These are phyloP conservation scores for Panagrolaimus sp. DNA, from an alignment of 1,140 invertebrate species.

Conservation along the genomic window DNA sequence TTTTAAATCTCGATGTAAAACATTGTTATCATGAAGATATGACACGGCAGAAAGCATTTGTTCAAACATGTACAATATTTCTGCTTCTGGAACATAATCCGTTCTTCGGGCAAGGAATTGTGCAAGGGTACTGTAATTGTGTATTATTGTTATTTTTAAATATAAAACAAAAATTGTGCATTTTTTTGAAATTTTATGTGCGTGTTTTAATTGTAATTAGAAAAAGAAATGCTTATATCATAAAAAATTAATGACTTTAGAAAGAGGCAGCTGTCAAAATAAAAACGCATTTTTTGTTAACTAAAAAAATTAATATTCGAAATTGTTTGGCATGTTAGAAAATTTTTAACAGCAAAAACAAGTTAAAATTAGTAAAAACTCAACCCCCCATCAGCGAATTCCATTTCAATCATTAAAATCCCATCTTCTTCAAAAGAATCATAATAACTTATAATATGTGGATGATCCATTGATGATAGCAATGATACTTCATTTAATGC, in stretches of 20 bases:
- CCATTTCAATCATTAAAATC: slow-evolving; percentile 73
- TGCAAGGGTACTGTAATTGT: slow-evolving; percentile 70
- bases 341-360: too few species aligned
- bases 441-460: slow-evolving; percentile 71
- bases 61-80: slow-evolving; percentile 67
- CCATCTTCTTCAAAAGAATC: slow-evolving; percentile 72
- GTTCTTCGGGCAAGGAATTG: slow-evolving; percentile 65
- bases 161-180: slow-evolving; percentile 53
- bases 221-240: too few species aligned
- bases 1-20: slow-evolving; percentile 73
- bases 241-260: too few species aligned
- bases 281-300: too few species aligned
- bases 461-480: slow-evolving; percentile 69
- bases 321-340: too few species aligned
- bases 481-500: slow-evolving; percentile 72
- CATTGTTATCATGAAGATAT: slow-evolving; percentile 70
- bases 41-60: slow-evolving; percentile 69
- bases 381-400: slow-evolving; percentile 70
- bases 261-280: too few species aligned
- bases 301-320: too few species aligned
- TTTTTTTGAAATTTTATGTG: slow-evolving; percentile 3
- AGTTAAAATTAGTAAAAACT: too few species aligned
- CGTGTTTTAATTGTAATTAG: too few species aligned
- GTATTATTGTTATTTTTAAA: slow-evolving; percentile 67
- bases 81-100: slow-evolving; percentile 63